Conservation (phyloP, 2,888 invertebrate genomes). For the Coelinius sp. region DNA sequence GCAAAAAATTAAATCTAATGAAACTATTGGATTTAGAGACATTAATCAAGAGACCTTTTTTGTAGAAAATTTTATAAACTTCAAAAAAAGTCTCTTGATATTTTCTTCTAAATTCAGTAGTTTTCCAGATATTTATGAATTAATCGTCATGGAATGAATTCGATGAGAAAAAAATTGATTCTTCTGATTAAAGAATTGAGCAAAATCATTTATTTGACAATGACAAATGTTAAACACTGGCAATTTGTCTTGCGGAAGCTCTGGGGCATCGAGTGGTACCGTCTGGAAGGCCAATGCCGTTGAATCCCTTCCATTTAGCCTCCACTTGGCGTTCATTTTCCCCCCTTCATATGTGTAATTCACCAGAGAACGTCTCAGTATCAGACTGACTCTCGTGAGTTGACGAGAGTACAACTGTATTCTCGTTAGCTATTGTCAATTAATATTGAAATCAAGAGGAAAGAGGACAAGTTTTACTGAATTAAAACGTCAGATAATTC, state of each 20-base stretch:
- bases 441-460: neutral
- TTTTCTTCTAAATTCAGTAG: too few relatives aligned
- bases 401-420: slow-evolving; percentile 21
- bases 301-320: slow-evolving; percentile 52
- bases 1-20: neutral
- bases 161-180: neutral
- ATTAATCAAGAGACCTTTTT: too few relatives aligned
- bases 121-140: too few relatives aligned
- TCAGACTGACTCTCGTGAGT: slow-evolving; percentile 21
- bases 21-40: neutral
- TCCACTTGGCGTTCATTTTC: slow-evolving; percentile 26
- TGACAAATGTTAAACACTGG: slow-evolving; percentile 8
- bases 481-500: neutral
- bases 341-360: slow-evolving; percentile 11
- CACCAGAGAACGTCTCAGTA: slow-evolving; percentile 8
- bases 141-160: too few relatives aligned
- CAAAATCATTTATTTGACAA: slow-evolving; percentile 2
- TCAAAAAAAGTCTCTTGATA: too few relatives aligned
- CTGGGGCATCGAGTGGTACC: slow-evolving; percentile 44
- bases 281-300: slow-evolving; percentile 56
- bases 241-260: slow-evolving; percentile 26
- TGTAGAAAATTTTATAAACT: too few relatives aligned
- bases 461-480: neutral
- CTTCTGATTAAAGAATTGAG: neutral
- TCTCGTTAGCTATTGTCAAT: slow-evolving; percentile 2